phyloP scores from a whole-genome alignment of 1,140 invertebrate species.

The Neodiprion virginianus region DNA sequence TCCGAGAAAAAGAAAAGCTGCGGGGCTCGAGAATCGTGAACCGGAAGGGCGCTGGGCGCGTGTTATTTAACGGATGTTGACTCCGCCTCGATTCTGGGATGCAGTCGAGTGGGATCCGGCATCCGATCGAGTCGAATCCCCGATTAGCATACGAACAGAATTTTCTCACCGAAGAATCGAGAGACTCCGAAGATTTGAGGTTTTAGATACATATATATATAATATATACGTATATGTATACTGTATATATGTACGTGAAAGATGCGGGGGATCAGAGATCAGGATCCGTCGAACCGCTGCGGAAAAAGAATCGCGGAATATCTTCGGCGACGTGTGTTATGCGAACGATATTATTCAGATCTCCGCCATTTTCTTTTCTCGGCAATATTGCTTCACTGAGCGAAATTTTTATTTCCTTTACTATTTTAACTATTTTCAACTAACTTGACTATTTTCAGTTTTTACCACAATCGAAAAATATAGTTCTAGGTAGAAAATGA shows the following conservation, averaged over 20 bases:
- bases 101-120: background rate
- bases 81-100: background rate
- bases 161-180: background rate
- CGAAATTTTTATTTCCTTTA: no score
- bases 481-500: no score
- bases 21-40: background rate
- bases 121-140: background rate
- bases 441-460: no score
- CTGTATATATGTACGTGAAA: background rate
- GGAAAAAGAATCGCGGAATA: no score
- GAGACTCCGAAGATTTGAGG: background rate
- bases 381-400: no score
- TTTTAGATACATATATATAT: background rate
- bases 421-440: no score
- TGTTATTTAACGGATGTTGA: slow-evolving; percentile 6
- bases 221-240: no score
- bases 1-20: background rate
- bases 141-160: background rate
- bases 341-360: no score
- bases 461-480: no score
- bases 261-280: background rate
- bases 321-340: no score
- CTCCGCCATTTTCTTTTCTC: no score
- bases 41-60: background rate
- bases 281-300: background rate